Conservation (phyloP, 2,888 invertebrate species). For the Ceramica pisi region DNA sequence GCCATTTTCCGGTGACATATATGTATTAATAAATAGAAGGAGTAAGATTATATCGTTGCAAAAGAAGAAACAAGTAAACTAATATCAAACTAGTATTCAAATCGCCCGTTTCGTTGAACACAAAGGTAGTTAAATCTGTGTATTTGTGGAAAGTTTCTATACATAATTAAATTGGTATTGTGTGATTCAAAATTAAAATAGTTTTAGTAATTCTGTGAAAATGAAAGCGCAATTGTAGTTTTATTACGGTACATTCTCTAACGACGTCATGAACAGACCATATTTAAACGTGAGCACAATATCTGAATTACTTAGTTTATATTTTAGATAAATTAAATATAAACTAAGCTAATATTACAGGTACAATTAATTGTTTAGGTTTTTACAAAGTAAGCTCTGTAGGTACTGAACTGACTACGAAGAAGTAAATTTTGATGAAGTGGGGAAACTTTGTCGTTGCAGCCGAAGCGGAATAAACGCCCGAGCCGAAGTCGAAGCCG, state of each 20-base stretch:
- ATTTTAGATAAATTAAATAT: slow-evolving; percentile 45
- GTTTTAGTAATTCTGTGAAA: slow-evolving; percentile 18
- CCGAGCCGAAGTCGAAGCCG: too few species aligned
- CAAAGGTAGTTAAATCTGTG: slow-evolving; percentile 16
- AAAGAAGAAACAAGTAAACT: slow-evolving; percentile 37
- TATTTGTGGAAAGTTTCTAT: slow-evolving; percentile 16
- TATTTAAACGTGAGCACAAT: background rate
- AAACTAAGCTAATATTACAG: background rate
- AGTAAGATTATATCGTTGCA: slow-evolving; percentile 7
- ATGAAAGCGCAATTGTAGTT: background rate
- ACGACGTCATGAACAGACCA: background rate
- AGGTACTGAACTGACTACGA: background rate
- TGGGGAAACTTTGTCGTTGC: background rate
- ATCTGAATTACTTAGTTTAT: slow-evolving; percentile 20
- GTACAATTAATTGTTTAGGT: background rate
- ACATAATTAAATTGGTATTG: slow-evolving; percentile 32
- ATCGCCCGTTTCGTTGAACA: slow-evolving; percentile 26
- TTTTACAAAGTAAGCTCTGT: background rate
- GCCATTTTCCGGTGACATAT: too few species aligned
- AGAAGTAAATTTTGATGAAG: background rate
- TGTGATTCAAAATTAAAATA: slow-evolving; percentile 11
- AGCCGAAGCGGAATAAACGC: background rate
- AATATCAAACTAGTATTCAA: slow-evolving; percentile 32
- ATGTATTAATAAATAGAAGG: too few species aligned
- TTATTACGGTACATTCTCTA: background rate